A percentile compares a stretch with the other conserved stretches of the same genome.
Conservation (phyloP, 2,797 vertebrate genomes). For the Prunella strophiata region DNA sequence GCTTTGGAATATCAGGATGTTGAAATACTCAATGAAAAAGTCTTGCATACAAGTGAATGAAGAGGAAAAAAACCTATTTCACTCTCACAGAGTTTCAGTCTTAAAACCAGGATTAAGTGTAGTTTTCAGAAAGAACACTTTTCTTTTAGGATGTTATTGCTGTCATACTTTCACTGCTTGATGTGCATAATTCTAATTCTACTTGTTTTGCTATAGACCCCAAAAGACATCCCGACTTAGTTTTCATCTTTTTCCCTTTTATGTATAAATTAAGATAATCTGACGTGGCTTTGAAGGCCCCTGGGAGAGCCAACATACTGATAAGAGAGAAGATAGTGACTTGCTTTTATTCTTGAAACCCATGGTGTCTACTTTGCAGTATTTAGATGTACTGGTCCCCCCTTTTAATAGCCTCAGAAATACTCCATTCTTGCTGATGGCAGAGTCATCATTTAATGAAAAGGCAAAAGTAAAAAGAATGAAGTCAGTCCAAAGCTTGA, state of each 20-base stretch:
- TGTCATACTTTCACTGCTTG: neutral
- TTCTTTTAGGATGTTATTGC: neutral
- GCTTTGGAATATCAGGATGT: neutral
- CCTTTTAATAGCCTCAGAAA: neutral
- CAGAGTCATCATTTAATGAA: neutral
- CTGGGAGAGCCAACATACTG: neutral
- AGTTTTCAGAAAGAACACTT: neutral
- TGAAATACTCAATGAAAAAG: neutral
- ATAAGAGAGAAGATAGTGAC: neutral
- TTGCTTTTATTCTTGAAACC: neutral
- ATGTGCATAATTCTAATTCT: neutral
- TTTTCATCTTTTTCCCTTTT: conserved; percentile 1
- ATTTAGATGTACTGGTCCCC: neutral
- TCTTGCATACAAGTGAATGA: neutral
- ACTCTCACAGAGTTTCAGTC: neutral
- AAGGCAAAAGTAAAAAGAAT: neutral
- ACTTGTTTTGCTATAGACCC: neutral
- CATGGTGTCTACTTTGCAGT: neutral
- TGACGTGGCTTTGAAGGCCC: neutral
- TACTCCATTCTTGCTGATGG: neutral
- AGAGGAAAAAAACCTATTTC: neutral
- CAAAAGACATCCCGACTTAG: neutral
- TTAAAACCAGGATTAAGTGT: neutral
- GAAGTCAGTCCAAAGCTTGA: neutral
- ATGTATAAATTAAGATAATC: neutral